Base-by-base conservation (phyloP, 2,113 vertebrate species). In the Paracyprichromis sp. region DNA sequence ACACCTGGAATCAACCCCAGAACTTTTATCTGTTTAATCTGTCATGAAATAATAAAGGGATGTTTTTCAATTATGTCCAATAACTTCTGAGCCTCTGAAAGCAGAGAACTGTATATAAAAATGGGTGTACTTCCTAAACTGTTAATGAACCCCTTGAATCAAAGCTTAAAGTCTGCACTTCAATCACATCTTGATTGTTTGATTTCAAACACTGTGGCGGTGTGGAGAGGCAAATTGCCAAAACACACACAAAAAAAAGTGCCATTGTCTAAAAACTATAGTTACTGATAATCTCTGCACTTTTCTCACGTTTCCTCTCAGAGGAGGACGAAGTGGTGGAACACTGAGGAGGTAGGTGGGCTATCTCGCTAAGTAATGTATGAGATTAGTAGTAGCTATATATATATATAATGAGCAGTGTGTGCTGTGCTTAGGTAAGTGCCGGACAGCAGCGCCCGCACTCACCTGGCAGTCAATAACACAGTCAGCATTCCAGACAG, bases 401-500 rank as follows among this genome's bases (percentile, higher is more conserved):
- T 19, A 31, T 19, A 31, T 92, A 95, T n/a, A 53, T n/a, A 53
- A 96, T 96, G 94, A 96, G 92, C 82, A 43, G 36, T 9, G 66
- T 43, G 92, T 73, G 52, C 40, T 17, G 78, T 53, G 90, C 85
- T 88, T 61, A 90, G 93, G 83, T 84, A 87, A 92, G 91, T 83
- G 91, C 79, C 7, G 79, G 80, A 84, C 90, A 80, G 78, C 78
- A 47, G 8, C 7, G 92, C 73, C 89, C 43, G 19, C 86, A 21
- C 86, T 92, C 93, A 90, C 92, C 92, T 89, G 82, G 86, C 86
- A 95, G 93, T 94, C 94, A 94, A 91, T 93, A 94, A 92, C 88
- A 89, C 90, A 84, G 86, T 93, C 88, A 78, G 90, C 84, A 82
- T 52, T 83, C 84, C 87, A 93, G 93, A 91, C 90, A 86, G 88